These are phyloP conservation scores for Myiozetetes cayanensis DNA, from an alignment of 2,113 vertebrate genomes.

Conservation along the genomic window DNA sequence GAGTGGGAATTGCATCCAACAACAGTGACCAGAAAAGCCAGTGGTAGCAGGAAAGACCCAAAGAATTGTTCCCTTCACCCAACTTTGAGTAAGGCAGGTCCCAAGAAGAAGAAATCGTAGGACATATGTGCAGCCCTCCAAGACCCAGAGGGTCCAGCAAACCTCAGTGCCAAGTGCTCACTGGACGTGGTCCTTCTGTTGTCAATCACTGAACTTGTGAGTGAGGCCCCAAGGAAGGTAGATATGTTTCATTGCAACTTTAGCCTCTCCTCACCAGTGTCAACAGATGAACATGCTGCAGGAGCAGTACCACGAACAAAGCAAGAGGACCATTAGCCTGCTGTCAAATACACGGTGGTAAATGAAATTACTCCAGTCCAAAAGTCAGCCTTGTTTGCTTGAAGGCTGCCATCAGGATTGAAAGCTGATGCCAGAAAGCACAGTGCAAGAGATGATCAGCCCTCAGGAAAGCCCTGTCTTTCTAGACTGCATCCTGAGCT, in stretches of 20 bases:
- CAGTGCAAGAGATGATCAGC: not conserved
- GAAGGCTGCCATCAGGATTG: not conserved
- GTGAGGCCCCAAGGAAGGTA: not conserved
- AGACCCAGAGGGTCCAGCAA: not conserved
- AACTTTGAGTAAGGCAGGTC: not conserved
- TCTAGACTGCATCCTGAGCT: not conserved
- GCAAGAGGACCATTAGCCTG: not conserved
- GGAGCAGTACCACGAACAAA: not conserved
- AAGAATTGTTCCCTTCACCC: not conserved
- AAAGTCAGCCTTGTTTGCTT: not conserved
- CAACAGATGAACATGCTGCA: not conserved
- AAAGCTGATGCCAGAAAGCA: not conserved
- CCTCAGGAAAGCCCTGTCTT: not conserved
- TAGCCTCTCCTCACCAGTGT: not conserved
- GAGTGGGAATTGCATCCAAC: not conserved
- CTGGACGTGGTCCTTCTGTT: not conserved
- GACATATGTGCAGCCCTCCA: accelerated
- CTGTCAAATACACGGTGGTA: not conserved
- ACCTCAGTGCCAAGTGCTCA: not conserved
- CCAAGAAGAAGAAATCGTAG: not conserved
- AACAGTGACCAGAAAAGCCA: not conserved
- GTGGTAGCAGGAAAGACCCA: not conserved
- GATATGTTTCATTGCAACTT: not conserved
- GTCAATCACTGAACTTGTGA: not conserved
- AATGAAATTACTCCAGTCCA: not conserved